Evolutionary conservation across 2,888 invertebrate species (phyloP), one percentile per base, ranked within the genome.

Genomic region (Rhorus exstirpatorius): DNA sequence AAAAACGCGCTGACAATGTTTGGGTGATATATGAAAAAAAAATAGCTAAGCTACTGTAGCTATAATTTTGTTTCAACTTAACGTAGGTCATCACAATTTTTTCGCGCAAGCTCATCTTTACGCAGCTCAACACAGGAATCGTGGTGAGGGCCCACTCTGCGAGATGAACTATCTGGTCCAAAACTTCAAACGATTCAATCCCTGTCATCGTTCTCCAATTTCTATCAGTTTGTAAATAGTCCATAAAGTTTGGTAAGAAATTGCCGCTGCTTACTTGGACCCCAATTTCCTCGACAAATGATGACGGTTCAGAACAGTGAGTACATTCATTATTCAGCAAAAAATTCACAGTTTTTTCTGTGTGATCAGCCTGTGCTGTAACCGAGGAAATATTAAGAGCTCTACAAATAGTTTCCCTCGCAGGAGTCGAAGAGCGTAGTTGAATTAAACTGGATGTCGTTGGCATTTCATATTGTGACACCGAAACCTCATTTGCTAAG

Each of bases 261-360:
- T 65, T 26, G 65, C 26, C 65, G 49, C 65, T 65, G n/a, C n/a
- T n/a, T n/a, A n/a, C n/a, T n/a, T n/a, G n/a, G n/a, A n/a, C n/a
- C n/a, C n/a, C n/a, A n/a, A 21, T n/a, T 46, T 46, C 49, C 26
- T 46, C 49, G 10, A 74, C 63, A 63, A 51, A 51, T 74, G 74
- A 51, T 49, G 74, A 31, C 51, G 38, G 51, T n/a, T 75, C 51
- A 3, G 63, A 63, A 24, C 53, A 63, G 53, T 75, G 75, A 53
- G 61, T 41, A 75, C 75, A 75, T 75, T 75, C 53, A 75, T 65
- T 75, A 75, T 75, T 53, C 12, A 65, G 58, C 35, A 58, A 35
- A 6, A 58, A 35, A 58, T 58, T 35, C 7, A 31, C 58, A 58
- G 58, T 58, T 75, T 63, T 41, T 17, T 75, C 63, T 75, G 38